A percentile compares a stretch with the other conserved stretches of the same genome.
phyloP scores from a whole-genome alignment of 2,113 vertebrate genomes.

The Tachuris rubrigastra region DNA sequence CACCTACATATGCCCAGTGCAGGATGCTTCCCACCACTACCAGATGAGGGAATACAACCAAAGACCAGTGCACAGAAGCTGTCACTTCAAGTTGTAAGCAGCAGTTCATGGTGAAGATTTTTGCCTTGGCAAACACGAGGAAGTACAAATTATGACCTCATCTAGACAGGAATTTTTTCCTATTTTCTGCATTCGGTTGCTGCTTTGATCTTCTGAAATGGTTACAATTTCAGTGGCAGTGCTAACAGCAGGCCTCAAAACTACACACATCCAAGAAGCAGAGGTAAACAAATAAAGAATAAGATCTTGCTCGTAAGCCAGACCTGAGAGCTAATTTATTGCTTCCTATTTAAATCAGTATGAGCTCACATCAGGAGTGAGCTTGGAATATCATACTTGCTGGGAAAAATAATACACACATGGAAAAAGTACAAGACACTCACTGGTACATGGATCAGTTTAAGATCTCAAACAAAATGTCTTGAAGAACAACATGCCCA shows the following conservation, averaged over 20 bases:
- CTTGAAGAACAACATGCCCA: background rate
- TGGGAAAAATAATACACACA: background rate
- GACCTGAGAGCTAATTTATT: background rate
- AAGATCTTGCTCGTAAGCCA: background rate
- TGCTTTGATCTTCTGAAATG: background rate
- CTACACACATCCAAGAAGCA: background rate
- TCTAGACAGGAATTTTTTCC: background rate
- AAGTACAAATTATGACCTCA: background rate
- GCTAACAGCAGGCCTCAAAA: background rate
- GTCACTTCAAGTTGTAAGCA: background rate
- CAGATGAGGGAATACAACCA: background rate
- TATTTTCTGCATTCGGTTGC: background rate
- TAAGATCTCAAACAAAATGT: background rate
- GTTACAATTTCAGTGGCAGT: background rate
- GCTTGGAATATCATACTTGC: background rate
- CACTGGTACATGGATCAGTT: background rate
- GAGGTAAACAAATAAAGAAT: background rate
- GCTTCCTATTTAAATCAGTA: background rate
- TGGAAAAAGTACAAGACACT: background rate
- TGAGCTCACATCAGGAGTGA: background rate
- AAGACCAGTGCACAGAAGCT: background rate
- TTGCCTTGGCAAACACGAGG: background rate
- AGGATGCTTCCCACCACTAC: background rate
- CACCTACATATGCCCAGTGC: background rate
- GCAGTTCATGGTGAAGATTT: background rate